Evolutionary conservation across 2,797 vertebrate genomes (phyloP), one percentile per base, ranked within the genome.

Genomic region (Platalea minor): DNA sequence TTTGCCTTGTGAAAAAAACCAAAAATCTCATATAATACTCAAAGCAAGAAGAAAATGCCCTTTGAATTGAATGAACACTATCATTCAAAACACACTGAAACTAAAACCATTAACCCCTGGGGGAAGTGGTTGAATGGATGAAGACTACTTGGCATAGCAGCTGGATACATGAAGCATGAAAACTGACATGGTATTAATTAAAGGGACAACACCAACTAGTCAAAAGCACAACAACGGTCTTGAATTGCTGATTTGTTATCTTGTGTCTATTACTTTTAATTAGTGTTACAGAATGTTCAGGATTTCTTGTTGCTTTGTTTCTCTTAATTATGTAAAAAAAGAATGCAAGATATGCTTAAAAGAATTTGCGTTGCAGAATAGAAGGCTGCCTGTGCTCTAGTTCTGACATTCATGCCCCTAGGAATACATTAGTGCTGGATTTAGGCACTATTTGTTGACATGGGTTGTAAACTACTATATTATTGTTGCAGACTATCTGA

Each of bases 161-260:
- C n/a, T 94, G 91, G 67, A 85, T 93, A 75, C 73, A 87, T 92
- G 97, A 97, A 97, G 76, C 92, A 80, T 94, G 95, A 96, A 95
- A 96, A 97, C 95, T 94, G 91, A 92, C 93, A 97, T 91, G 68
- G 63, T 97, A 96, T 97, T 98, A 98, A 98, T 97, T 98, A 97
- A 95, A 97, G 73, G 95, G 97, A 96, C 85, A 96, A 73, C 26
- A 96, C 77, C 88, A 97, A 96, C 79, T 88, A 89, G 85, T 97
- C 77, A 87, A 82, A 89, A 97, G 59, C 68, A 95, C 24, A 95
- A 76, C 88, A 97, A 95, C 78, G 74, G 46, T 95, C 79, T 95
- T 97, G 84, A 97, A 94, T 74, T 91, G 70, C 43, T 95, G 75
- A 95, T 93, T 96, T 97, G 59, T 89, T 93, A 70, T 78, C 91